Evolutionary conservation across 2,113 vertebrate species (phyloP).

Genomic region (Leptobrachium ailaonicum): DNA sequence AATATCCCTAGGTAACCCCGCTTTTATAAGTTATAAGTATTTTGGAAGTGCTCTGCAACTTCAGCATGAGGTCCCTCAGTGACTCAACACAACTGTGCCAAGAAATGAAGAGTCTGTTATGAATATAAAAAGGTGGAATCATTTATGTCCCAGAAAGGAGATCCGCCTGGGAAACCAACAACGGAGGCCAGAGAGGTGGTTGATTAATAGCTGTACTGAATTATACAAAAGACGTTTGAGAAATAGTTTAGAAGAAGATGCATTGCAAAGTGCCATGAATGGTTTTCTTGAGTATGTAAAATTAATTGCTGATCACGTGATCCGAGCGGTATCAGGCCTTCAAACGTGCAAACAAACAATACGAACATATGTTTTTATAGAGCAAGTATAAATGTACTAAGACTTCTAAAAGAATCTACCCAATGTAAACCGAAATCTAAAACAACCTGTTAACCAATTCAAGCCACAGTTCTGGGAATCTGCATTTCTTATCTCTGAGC

Average conservation of each 20-base stretch:
- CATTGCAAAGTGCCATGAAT: too few species aligned
- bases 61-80: conserved; percentile 2
- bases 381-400: too few species aligned
- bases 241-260: background rate
- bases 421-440: too few species aligned
- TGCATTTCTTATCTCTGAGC: too few species aligned
- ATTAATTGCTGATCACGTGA: too few species aligned
- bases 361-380: too few species aligned
- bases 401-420: too few species aligned
- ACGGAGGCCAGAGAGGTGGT: background rate
- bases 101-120: background rate
- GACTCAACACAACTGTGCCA: conserved; percentile 1
- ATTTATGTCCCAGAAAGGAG: conserved; percentile 12
- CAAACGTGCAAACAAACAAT: too few species aligned
- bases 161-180: conserved; percentile 18
- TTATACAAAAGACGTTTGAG: background rate
- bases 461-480: too few species aligned
- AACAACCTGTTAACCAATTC: too few species aligned
- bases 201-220: conserved; percentile 22
- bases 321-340: too few species aligned
- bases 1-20: conserved; percentile 8
- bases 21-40: conserved; percentile 8
- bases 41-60: conserved; percentile 1
- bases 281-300: too few species aligned
- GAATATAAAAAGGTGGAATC: conserved; percentile 9